phyloP scores from a whole-genome alignment of 2,888 invertebrate genomes.

The Lordiphosa andalusiaca region DNA sequence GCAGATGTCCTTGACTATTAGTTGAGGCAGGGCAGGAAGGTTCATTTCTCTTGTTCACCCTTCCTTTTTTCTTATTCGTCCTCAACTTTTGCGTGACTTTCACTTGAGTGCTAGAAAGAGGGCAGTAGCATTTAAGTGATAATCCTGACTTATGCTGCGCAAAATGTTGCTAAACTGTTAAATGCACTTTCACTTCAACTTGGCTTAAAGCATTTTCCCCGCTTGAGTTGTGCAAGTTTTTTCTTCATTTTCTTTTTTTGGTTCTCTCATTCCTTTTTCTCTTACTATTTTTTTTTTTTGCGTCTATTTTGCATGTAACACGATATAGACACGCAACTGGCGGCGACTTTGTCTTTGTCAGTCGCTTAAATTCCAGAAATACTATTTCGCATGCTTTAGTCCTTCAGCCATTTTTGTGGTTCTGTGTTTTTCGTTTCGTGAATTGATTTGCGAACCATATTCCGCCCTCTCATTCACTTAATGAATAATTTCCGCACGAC shows the following conservation, averaged over 20 bases:
- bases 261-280: neutral
- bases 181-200: slow-evolving; percentile 31
- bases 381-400: slow-evolving; percentile 34
- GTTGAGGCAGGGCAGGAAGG: slow-evolving; percentile 38
- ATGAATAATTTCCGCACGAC: slow-evolving; percentile 73
- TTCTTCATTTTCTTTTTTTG: slow-evolving; percentile 1
- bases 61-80: slow-evolving; percentile 17
- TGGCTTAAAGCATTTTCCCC: slow-evolving; percentile 8
- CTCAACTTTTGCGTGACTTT: slow-evolving; percentile 39
- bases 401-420: slow-evolving; percentile 2
- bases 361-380: slow-evolving; percentile 61
- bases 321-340: slow-evolving; percentile 64
- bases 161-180: slow-evolving; percentile 70
- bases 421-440: slow-evolving; percentile 38
- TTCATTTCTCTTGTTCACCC: slow-evolving; percentile 42
- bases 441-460: slow-evolving; percentile 52
- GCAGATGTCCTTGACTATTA: slow-evolving; percentile 58
- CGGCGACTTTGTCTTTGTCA: slow-evolving; percentile 33
- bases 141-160: slow-evolving; percentile 71
- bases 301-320: slow-evolving; percentile 46
- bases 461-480: slow-evolving; percentile 24
- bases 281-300: slow-evolving; percentile 32
- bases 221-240: slow-evolving; percentile 18
- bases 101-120: slow-evolving; percentile 38
- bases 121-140: slow-evolving; percentile 54